These are phyloP conservation scores for Anguilla pacifica DNA, from an alignment of 2,797 vertebrate genomes.

Conservation along the genomic window DNA sequence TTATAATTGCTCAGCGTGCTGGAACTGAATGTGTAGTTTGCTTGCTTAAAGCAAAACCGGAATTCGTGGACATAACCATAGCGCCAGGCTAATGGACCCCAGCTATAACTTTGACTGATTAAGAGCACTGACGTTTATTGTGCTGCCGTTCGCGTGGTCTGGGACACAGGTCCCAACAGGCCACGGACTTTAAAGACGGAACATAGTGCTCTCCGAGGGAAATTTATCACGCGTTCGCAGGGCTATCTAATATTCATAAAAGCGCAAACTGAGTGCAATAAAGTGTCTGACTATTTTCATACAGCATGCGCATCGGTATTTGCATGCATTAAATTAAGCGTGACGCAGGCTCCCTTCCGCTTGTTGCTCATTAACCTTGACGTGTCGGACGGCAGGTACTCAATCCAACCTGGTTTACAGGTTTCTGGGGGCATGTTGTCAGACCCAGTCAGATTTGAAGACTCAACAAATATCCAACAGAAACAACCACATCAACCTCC, in stretches of 20 bases:
- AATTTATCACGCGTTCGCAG: background rate
- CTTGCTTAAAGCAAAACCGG: background rate
- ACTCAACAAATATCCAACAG: background rate
- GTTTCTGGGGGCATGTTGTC: background rate
- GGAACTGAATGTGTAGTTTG: background rate
- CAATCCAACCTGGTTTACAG: background rate
- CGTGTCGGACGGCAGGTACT: background rate
- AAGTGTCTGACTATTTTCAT: background rate
- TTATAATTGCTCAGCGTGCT: background rate
- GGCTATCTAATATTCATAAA: conserved; percentile 3
- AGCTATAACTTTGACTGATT: background rate
- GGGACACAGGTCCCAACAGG: background rate
- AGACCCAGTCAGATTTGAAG: background rate
- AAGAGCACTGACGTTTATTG: background rate
- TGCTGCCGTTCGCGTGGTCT: background rate
- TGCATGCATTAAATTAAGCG: background rate
- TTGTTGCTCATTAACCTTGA: background rate
- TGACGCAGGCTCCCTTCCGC: background rate
- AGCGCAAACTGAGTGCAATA: background rate
- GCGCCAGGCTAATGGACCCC: background rate
- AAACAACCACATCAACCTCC: background rate
- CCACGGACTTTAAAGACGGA: background rate
- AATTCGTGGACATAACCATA: background rate
- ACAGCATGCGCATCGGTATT: background rate
- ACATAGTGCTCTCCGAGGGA: background rate